Evolutionary conservation across 2,113 vertebrate species (phyloP).

Genomic region (Ictidomys tridecemlineatus): DNA sequence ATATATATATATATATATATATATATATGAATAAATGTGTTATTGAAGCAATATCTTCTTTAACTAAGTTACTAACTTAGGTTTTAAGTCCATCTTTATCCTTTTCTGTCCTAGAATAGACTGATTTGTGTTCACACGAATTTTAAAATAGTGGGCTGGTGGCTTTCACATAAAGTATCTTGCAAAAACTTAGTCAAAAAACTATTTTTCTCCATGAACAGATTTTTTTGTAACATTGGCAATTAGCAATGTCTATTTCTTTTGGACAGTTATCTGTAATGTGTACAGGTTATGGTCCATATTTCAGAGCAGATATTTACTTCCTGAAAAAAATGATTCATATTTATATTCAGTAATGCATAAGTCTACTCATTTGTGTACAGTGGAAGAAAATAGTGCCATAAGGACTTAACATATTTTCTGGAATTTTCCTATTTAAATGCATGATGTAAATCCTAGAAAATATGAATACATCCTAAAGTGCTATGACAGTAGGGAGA

Average conservation of each 20-base stretch:
- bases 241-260: neutral
- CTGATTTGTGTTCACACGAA: neutral
- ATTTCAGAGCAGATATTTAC: neutral
- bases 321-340: neutral
- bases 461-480: neutral
- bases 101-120: neutral
- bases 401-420: neutral
- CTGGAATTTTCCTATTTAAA: neutral
- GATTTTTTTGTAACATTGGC: neutral
- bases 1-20: neutral
- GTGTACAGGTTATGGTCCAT: fast-evolving
- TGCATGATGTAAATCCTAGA: neutral
- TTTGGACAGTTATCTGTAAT: neutral
- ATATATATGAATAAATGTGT: neutral
- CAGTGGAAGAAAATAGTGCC: neutral
- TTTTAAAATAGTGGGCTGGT: neutral
- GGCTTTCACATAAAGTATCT: neutral
- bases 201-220: neutral
- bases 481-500: neutral
- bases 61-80: too few species aligned
- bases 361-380: neutral
- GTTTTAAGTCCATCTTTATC: fast-evolving
- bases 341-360: neutral
- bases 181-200: neutral
- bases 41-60: too few species aligned